Conservation (phyloP, 2,888 invertebrate genomes). For the Sesia bembeciformis region DNA sequence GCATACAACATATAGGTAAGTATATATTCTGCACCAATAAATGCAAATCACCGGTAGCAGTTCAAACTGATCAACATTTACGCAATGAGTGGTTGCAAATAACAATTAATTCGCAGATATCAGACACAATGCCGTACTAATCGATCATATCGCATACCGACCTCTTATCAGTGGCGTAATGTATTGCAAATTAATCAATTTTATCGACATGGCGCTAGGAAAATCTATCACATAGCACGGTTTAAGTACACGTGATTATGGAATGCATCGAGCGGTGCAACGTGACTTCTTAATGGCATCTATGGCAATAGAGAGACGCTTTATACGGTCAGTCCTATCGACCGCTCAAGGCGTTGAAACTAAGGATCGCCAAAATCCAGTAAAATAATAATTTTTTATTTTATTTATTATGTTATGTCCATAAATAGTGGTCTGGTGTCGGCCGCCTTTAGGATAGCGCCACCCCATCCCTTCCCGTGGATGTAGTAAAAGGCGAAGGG, state of each 20-base stretch:
- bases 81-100: neutral
- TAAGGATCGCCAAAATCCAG: too few species aligned
- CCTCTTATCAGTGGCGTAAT: slow-evolving; percentile 15
- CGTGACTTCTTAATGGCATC: too few species aligned
- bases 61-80: neutral
- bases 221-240: neutral
- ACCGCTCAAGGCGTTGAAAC: too few species aligned
- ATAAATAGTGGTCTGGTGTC: too few species aligned
- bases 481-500: too few species aligned
- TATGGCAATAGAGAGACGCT: too few species aligned
- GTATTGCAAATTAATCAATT: slow-evolving; percentile 12
- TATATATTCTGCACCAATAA: neutral
- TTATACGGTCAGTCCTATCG: too few species aligned
- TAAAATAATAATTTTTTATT: too few species aligned
- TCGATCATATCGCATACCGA: slow-evolving; percentile 19
- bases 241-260: neutral
- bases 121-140: slow-evolving; percentile 15
- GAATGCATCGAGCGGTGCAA: neutral
- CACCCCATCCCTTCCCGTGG: too few species aligned
- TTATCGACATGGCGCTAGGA: neutral
- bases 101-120: neutral
- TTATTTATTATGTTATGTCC: too few species aligned
- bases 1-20: neutral
- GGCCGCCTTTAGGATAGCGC: too few species aligned
- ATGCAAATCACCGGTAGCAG: neutral